These are phyloP conservation scores for Eretmochelys imbricata DNA, from an alignment of 2,113 vertebrate genomes.

Conservation along the genomic window DNA sequence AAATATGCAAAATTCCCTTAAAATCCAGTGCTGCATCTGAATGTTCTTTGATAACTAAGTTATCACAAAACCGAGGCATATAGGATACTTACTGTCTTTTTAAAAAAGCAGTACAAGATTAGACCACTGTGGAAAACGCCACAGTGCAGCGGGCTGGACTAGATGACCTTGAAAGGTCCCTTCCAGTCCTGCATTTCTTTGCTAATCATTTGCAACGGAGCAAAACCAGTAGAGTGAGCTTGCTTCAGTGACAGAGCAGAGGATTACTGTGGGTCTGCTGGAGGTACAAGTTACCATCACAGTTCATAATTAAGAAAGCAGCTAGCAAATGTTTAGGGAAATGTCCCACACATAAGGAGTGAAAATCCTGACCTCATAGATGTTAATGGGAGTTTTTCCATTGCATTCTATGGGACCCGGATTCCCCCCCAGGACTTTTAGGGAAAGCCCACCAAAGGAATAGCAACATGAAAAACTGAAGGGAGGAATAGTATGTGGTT, in stretches of 20 bases:
- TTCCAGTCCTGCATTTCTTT: background rate
- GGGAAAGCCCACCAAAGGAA: background rate
- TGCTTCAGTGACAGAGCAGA: background rate
- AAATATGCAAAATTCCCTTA: background rate
- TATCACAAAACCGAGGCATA: background rate
- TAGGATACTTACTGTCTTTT: background rate
- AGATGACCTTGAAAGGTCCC: background rate
- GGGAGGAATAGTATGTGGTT: background rate
- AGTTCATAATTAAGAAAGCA: background rate
- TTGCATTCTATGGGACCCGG: background rate
- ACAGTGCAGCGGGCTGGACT: background rate
- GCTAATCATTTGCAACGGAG: background rate
- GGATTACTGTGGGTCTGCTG: background rate
- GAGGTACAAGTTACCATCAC: background rate
- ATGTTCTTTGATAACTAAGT: background rate
- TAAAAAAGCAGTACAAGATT: background rate
- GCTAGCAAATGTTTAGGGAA: background rate
- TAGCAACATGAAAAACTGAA: background rate
- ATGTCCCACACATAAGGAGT: background rate
- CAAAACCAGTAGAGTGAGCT: background rate
- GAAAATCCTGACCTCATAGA: background rate
- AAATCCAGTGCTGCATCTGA: background rate
- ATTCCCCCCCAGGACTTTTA: background rate
- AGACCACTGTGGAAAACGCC: background rate
- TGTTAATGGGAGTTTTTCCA: background rate